phyloP scores from a whole-genome alignment of 2,888 invertebrate genomes.

The Dynastes hyllus region DNA sequence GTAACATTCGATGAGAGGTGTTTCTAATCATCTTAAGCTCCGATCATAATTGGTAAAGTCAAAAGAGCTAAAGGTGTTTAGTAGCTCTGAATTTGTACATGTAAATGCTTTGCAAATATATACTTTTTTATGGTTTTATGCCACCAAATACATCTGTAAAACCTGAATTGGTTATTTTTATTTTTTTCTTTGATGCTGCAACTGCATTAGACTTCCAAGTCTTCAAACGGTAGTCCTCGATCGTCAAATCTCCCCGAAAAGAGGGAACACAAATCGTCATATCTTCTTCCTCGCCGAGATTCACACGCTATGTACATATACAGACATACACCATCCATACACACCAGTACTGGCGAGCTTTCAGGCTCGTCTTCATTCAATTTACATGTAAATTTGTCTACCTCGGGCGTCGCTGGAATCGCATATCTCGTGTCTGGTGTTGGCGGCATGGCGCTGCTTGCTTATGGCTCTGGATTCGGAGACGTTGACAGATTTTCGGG shows the following conservation, averaged over 20 bases:
- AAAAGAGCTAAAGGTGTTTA: too few relatives aligned
- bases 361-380: constrained; percentile 59
- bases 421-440: neutral
- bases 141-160: neutral
- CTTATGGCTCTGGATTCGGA: neutral
- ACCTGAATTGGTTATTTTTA: neutral
- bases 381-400: constrained; percentile 61
- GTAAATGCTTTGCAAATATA: too few relatives aligned
- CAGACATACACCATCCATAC: neutral
- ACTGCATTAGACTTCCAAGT: neutral
- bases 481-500: constrained; percentile 15
- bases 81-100: too few relatives aligned
- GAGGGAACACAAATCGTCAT: neutral
- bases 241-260: neutral
- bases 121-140: neutral
- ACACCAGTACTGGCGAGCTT: constrained; percentile 19
- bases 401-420: constrained; percentile 51
- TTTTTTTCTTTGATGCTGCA: too few relatives aligned
- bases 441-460: neutral
- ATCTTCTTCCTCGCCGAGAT: neutral
- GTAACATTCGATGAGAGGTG: too few relatives aligned
- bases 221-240: neutral
- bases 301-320: neutral
- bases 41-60: too few relatives aligned
- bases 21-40: too few relatives aligned